Percentiles rank a stretch among this genome's conserved stretches.
Conservation (phyloP, 1,140 invertebrate species). For the Solenopsis invicta region DNA sequence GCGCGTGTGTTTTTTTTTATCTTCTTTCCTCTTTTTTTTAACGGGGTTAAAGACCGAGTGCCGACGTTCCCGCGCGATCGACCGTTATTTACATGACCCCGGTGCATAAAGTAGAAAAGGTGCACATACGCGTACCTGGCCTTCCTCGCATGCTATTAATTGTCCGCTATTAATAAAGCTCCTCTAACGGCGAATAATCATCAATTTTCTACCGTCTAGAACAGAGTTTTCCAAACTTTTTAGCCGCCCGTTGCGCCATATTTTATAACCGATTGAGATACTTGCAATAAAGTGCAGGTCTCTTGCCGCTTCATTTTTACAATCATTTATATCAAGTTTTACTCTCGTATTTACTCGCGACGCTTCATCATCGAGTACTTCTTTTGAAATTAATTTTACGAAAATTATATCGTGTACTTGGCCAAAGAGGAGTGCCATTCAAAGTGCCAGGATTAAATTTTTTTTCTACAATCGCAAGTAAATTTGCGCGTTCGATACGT, state of each 20-base stretch:
- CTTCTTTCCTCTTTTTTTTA: slow-evolving; percentile 27
- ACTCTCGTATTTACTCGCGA: not conserved
- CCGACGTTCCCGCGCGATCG: slow-evolving; percentile 29
- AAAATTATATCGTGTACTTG: not conserved
- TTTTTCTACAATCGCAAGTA: not conserved
- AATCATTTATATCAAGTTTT: not conserved
- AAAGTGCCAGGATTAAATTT: not conserved
- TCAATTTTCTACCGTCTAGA: slow-evolving; percentile 31
- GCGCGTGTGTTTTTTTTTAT: slow-evolving; percentile 13
- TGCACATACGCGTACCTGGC: slow-evolving; percentile 24
- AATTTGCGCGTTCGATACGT: not conserved
- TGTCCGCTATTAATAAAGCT: slow-evolving; percentile 41
- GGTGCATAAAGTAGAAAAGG: not conserved
- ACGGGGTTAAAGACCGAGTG: slow-evolving; percentile 48
- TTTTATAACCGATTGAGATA: slow-evolving; percentile 23
- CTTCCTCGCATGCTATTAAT: slow-evolving; percentile 43
- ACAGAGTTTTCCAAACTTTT: slow-evolving; percentile 30
- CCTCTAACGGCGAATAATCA: slow-evolving; percentile 39
- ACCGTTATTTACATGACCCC: slow-evolving; percentile 64
- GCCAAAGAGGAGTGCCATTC: too few relatives aligned
- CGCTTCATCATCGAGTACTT: not conserved
- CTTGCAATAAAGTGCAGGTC: not conserved
- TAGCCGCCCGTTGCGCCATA: not conserved
- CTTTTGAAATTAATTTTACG: not conserved
- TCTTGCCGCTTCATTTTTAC: not conserved